A percentile compares a stretch with the other conserved stretches of the same genome.
These are phyloP conservation scores for Chondrilla cf. caribensis DNA, from an alignment of 37 sponge, comb jelly and placozoan species.

Conservation along the genomic window DNA sequence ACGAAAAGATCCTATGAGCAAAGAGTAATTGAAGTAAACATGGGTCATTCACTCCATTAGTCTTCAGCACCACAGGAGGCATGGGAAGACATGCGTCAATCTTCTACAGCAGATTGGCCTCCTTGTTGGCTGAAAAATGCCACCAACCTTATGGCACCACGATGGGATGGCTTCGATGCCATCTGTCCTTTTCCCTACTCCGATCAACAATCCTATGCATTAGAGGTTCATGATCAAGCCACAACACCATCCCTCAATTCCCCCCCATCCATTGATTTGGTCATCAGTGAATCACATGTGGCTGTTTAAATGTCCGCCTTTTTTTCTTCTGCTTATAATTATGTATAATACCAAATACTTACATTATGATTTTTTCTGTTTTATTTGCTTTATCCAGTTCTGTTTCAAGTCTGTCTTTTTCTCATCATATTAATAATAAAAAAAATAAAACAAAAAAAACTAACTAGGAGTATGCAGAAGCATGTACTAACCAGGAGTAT, in stretches of 20 bases:
- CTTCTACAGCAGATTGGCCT: conserved; percentile 29
- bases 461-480: no score
- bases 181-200: neutral
- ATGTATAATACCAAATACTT: no score
- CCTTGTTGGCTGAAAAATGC: neutral
- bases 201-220: conserved; percentile 5
- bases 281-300: neutral
- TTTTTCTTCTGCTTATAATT: no score
- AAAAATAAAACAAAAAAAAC: no score
- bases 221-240: neutral
- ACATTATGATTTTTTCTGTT: no score
- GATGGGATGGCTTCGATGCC: conserved; percentile 23
- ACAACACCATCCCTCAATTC: neutral
- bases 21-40: conserved; percentile 9
- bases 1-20: conserved; percentile 16
- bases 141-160: conserved; percentile 10
- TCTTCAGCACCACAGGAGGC: conserved; percentile 12
- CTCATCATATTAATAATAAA: no score
- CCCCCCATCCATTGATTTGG: neutral
- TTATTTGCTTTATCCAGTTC: no score
- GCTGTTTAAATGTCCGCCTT: no score
- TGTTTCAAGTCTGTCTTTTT: no score
- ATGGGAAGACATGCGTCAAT: conserved; percentile 16
- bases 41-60: neutral
- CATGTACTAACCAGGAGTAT: no score